Evolutionary conservation across 2,888 invertebrate species (phyloP).

Genomic region (Crossocerus cetratus): DNA sequence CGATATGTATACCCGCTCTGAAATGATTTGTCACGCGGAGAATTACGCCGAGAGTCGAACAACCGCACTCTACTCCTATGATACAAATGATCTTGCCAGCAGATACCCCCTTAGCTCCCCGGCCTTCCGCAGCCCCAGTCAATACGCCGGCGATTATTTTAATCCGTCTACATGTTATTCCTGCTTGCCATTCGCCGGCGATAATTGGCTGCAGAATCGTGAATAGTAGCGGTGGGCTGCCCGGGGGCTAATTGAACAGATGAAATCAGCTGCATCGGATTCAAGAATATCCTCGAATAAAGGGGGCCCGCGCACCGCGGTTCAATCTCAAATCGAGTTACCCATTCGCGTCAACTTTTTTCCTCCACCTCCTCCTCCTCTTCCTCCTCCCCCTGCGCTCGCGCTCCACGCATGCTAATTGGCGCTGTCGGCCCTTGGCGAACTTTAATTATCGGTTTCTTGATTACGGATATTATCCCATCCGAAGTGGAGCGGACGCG

Average conservation of each 20-base stretch:
- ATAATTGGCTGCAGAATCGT: not conserved
- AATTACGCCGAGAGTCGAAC: conserved; percentile 26
- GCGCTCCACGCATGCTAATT: not conserved
- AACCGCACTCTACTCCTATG: not conserved
- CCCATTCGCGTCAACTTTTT: not conserved
- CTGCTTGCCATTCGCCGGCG: too few species aligned
- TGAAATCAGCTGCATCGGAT: not conserved
- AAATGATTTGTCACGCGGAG: conserved; percentile 34
- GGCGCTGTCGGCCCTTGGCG: not conserved
- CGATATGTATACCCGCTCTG: conserved; percentile 41
- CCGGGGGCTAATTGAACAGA: not conserved
- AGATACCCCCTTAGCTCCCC: too few species aligned
- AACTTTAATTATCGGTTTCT: conserved; percentile 10
- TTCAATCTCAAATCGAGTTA: not conserved
- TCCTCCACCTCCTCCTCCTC: too few species aligned
- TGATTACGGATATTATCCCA: conserved; percentile 8
- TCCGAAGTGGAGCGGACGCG: not conserved
- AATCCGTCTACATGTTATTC: too few species aligned
- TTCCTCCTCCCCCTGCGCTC: too few species aligned
- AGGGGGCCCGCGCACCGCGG: not conserved
- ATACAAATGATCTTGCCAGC: conserved; percentile 5
- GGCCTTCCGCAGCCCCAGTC: not conserved
- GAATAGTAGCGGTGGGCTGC: not conserved
- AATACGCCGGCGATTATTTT: not conserved
- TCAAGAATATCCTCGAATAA: not conserved